Evolutionary conservation across 2,113 vertebrate genomes (phyloP), one percentile per base, ranked within the genome.

Genomic region (Brachionichthys hirsutus): DNA sequence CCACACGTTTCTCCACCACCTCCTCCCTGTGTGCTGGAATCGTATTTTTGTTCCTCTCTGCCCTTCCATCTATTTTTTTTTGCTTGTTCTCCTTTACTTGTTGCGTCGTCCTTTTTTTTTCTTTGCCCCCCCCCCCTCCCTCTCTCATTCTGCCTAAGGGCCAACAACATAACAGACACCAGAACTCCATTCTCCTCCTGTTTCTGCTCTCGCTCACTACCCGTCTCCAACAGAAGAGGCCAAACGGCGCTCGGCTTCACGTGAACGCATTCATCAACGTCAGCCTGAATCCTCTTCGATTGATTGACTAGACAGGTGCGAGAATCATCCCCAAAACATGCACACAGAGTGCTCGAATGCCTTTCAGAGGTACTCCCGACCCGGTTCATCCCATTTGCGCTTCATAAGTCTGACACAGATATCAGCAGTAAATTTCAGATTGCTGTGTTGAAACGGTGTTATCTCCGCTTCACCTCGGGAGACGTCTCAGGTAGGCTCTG

Each of bases 201-300:
- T 72, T 75, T 80, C 74, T 74, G 52, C 54, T 75, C 73, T 54
- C 60, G 16, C 73, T 66, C 75, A 63, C 57, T 65, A 44, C 50
- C 43, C 42, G 50, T 50, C 48, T 47, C 58, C 57, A 81, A 70
- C 70, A 40, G 24, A 43, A 77, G 67, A 70, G 49, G 13, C 36
- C 68, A 49, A 72, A 83, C 72, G 77, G 64, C 14, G 34, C 59
- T 62, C 53, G 0, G 67, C 61, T 56, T 47, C 73, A 77, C 53
- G 58, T 19, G 54, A 70, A 54, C 41, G 0, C 83, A 81, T 88
- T 67, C 67, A 82, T 88, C 86, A 84, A 6, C 60, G 77, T 83
- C 76, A 51, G 54, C 45, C 9, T 38, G 35, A 54, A 68, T 74
- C 54, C 78, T 63, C 66, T 66, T 77, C 78, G 78, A 70, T 64